Evolutionary conservation across 1,140 invertebrate species (phyloP).

Genomic region (Formica exsecta): DNA sequence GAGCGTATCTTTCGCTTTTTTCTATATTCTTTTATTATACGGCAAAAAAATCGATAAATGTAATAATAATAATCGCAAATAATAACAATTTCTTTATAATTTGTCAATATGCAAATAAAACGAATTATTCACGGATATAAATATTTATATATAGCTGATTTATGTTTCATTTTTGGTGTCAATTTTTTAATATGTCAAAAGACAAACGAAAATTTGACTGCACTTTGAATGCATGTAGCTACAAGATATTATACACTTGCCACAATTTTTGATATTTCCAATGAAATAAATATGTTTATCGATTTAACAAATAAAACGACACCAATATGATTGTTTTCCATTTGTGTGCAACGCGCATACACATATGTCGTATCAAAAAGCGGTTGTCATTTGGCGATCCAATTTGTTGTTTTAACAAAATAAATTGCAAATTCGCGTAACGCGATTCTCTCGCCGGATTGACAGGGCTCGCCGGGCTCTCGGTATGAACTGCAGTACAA

Average conservation of each 20-base stretch:
- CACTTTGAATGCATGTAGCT: not conserved
- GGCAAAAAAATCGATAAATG: slow-evolving; percentile 26
- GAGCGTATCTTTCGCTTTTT: not conserved
- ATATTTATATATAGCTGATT: not conserved
- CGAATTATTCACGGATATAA: slow-evolving; percentile 5
- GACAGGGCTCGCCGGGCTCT: slow-evolving; percentile 3
- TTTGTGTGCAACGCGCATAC: slow-evolving; percentile 9
- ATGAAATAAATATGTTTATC: slow-evolving; percentile 49
- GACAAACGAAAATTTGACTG: not conserved
- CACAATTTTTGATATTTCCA: not conserved
- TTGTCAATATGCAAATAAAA: slow-evolving; percentile 9
- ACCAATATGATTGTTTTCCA: slow-evolving; percentile 37
- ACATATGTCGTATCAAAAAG: slow-evolving; percentile 38
- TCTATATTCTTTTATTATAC: not conserved
- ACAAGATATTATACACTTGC: not conserved
- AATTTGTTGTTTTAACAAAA: slow-evolving; percentile 63
- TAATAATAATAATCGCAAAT: not conserved
- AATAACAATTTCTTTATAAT: slow-evolving; percentile 5
- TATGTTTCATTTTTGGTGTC: not conserved
- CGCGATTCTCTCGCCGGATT: slow-evolving; percentile 46
- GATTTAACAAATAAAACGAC: slow-evolving; percentile 44
- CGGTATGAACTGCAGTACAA: slow-evolving; percentile 44
- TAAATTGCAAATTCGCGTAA: slow-evolving; percentile 62
- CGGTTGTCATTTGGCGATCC: slow-evolving; percentile 46
- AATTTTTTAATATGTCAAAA: slow-evolving; percentile 15